Conservation (phyloP, 2,888 invertebrate genomes). For the Priocnemis perturbator region DNA sequence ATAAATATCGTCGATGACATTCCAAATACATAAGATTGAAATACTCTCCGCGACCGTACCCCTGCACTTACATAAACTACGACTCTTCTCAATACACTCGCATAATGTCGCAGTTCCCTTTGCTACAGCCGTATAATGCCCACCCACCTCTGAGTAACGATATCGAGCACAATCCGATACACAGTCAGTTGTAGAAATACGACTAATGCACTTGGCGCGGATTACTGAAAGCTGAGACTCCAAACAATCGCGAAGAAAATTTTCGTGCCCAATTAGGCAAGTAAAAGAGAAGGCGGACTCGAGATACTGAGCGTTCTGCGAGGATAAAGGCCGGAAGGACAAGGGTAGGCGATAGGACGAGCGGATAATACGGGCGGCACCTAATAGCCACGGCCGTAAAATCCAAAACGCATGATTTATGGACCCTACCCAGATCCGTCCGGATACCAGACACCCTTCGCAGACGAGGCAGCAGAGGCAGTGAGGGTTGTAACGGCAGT, state of each 20-base stretch:
- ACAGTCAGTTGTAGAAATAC: no score
- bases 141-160: background rate
- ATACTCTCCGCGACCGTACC: no score
- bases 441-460: slow-evolving; percentile 5
- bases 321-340: slow-evolving; percentile 20
- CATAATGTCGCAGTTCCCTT: background rate
- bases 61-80: no score
- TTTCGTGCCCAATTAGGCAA: no score
- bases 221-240: background rate
- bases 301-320: background rate
- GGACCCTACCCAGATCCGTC: slow-evolving; percentile 9
- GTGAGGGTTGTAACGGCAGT: background rate
- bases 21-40: no score
- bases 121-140: background rate
- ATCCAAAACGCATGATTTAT: slow-evolving; percentile 14
- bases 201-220: background rate
- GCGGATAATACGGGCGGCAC: slow-evolving; percentile 6
- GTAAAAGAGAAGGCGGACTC: no score
- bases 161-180: no score
- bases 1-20: no score
- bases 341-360: slow-evolving; percentile 2
- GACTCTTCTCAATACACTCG: background rate
- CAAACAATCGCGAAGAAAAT: no score
- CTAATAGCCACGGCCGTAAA: slow-evolving; percentile 4
- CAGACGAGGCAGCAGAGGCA: background rate